Conservation (phyloP, 2,797 vertebrate genomes). For the Pseudocheirus occidentalis region DNA sequence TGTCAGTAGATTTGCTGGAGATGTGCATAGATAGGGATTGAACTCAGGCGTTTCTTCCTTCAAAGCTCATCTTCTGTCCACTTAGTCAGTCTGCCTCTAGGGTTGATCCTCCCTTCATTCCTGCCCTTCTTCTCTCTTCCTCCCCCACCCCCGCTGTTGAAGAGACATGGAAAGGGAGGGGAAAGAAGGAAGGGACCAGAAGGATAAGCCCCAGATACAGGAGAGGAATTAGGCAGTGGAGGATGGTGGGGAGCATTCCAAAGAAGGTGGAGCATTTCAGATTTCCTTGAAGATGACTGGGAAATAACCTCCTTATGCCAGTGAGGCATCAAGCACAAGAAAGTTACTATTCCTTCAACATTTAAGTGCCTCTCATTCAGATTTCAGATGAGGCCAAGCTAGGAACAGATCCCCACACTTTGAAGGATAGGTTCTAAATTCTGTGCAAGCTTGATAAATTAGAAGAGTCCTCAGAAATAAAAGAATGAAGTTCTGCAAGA, state of each 20-base stretch:
- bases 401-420: slow-evolving; percentile 64
- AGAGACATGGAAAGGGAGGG: background rate
- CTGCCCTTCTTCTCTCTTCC: background rate
- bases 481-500: background rate
- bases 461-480: slow-evolving; percentile 27
- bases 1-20: background rate
- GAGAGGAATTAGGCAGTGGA: background rate
- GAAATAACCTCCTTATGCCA: background rate
- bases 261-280: background rate
- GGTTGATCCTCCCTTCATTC: background rate
- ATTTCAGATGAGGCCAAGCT: slow-evolving; percentile 2
- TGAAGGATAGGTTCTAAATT: background rate
- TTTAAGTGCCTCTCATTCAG: background rate
- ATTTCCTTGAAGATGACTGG: background rate
- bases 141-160: background rate
- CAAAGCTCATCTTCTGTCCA: background rate
- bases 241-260: background rate
- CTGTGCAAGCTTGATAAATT: background rate
- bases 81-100: background rate
- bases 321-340: background rate
- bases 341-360: background rate
- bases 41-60: background rate
- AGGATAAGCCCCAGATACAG: background rate
- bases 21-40: background rate
- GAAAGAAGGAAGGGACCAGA: background rate